Evolutionary conservation across 2,888 invertebrate species (phyloP), one percentile per base, ranked within the genome.

Genomic region (Parascotia fuliginaria): DNA sequence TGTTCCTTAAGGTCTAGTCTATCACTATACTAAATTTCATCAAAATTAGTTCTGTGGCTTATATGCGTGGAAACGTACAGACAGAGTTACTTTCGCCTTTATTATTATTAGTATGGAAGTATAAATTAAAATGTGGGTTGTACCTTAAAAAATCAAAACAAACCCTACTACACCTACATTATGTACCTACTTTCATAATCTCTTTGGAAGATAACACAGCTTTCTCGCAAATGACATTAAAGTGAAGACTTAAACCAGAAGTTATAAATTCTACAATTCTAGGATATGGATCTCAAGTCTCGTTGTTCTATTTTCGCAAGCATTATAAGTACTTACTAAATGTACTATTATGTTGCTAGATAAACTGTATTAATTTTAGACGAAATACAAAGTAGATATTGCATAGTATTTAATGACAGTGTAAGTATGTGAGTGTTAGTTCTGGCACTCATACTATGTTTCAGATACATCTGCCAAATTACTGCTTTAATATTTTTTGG

Each of bases 281-380:
- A 19, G 19, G 5, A 19, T 19, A 31, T 19, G 3, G 14, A 15
- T 3, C 28, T 28, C 5, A 1, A 12, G 28, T 29, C 15, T 16
- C 29, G 31, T 29, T 41, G 34, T 22, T 42, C 37, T 42, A 42
- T 14, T 42, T 42, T 29, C 11, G 22, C 22, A 19, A 34, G 9
- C 19, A 16, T 19, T 19, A 19, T 2, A 19, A 3, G 5, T 19
- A 19, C 19, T 2, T 19, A 24, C 24, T 9, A 24, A 6, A 24
- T 7, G 7, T 24, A 24, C 6, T 24, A 24, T 24, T 22, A 33
- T 32, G 15, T 7, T 29, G 13, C 13, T 37, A 22, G 22, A 41
- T 36, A 29, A 29, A 24, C 24, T 31, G 31, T 31, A 29, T 36
- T 42, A 41, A 31, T 42, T 31, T 39, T 47, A 47, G 46, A 40